Evolutionary conservation across 2,888 invertebrate genomes (phyloP).

Genomic region (Acanthosepion pharaonis): DNA sequence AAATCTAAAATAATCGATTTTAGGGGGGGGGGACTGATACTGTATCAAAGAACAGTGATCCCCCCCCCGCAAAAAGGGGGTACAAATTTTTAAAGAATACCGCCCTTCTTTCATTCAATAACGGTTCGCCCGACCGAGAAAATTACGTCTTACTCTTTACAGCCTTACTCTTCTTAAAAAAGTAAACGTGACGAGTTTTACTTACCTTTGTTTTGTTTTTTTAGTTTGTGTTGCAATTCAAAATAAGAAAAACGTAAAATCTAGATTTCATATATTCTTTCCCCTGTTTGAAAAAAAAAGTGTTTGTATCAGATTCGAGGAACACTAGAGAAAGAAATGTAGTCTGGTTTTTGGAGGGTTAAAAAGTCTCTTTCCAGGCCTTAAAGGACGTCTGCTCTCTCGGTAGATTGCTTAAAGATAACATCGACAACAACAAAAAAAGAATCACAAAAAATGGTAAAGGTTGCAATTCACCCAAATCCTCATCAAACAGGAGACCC

Average conservation of each 20-base stretch:
- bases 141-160: background rate
- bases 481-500: background rate
- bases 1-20: background rate
- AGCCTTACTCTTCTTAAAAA: background rate
- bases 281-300: background rate
- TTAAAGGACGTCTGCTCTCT: background rate
- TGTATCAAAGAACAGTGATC: background rate
- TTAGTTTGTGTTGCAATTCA: too few species aligned
- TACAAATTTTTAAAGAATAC: background rate
- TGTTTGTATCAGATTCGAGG: background rate
- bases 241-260: too few species aligned
- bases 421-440: too few species aligned
- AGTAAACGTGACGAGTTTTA: background rate
- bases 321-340: background rate
- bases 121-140: background rate
- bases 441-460: background rate
- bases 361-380: background rate
- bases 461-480: background rate
- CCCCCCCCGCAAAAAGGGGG: background rate
- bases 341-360: background rate
- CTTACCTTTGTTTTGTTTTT: too few species aligned
- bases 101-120: background rate
- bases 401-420: background rate
- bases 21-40: too few species aligned
- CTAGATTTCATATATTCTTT: background rate